Base-by-base conservation (phyloP, 2,797 vertebrate species). In the Leptodactylus fallax region DNA sequence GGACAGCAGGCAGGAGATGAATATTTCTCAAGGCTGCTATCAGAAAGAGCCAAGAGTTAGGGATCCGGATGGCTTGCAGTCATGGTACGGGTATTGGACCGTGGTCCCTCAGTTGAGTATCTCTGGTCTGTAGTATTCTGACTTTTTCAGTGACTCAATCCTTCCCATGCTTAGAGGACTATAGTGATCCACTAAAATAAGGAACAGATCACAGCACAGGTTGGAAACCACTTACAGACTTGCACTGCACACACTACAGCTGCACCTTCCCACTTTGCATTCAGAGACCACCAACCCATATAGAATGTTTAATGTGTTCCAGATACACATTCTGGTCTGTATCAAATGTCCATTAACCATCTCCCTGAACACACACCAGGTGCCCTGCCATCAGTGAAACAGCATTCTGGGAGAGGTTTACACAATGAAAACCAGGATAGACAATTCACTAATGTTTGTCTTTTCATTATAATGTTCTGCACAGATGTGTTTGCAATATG, bases 261-360 rank as follows among this genome's bases (percentile, higher is more conserved):
- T 67, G 13, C 49, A 72, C 27, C 47, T 16, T n/a, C 65, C 27
- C 51, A 6, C 36, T 36, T 25, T 25, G 21, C 7, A 21, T 49
- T 27, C 45, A 19, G 74, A 80, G 81, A 88, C 87, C 81, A 79
- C 87, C 87, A 71, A 85, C 63, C 69, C 63, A 21, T 77, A 71
- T 36, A 36, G 47, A 56, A 53, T 51, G n/a, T 83, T 87, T 88
- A 88, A 88, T 88, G 21, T 9, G 13, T 88, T 88, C 82, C 87
- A 88, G 76, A 85, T 49, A 83, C 74, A 47, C 47, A 51, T 27
- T 16, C 51, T 69, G 72, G 61, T 77, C 23, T 58, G 27, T 61
- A 45, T 84, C 67, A 58, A 58, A 36, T 53, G 72, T 78, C 84
- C 63, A 51, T 79, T 76, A 85, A 0, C 17, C 58, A 21, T 69